Evolutionary conservation across 2,113 vertebrate genomes (phyloP).

Genomic region (Ciconia maguari): DNA sequence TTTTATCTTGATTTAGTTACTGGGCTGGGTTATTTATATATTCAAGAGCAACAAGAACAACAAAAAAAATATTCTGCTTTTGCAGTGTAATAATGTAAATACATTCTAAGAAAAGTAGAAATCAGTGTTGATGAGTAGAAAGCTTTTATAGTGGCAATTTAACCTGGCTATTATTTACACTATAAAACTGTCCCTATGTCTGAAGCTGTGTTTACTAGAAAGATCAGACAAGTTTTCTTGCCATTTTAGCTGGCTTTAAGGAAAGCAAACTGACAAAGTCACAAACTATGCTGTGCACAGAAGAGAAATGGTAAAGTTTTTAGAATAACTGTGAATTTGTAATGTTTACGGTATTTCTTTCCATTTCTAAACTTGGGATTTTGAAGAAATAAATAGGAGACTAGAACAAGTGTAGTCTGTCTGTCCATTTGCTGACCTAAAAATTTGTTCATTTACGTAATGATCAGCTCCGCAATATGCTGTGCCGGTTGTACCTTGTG

Average conservation of each 20-base stretch:
- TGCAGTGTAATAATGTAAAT: background rate
- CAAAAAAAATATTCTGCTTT: background rate
- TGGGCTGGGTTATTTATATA: background rate
- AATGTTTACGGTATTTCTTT: background rate
- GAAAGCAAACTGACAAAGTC: conserved; percentile 26
- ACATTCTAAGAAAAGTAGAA: conserved; percentile 22
- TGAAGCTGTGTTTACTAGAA: conserved; percentile 1
- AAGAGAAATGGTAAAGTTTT: background rate
- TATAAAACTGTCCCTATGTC: conserved; percentile 11
- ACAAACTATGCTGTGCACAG: background rate
- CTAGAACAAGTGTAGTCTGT: background rate
- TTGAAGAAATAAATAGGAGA: background rate
- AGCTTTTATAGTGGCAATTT: conserved; percentile 44
- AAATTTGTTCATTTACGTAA: background rate
- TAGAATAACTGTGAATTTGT: background rate
- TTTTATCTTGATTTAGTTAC: conserved; percentile 64
- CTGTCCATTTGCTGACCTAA: background rate
- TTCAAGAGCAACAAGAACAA: background rate
- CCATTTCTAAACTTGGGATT: background rate
- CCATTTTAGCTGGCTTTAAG: background rate
- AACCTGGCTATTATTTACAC: conserved; percentile 32
- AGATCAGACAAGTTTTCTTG: background rate
- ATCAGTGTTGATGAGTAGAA: background rate
- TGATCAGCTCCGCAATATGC: background rate
- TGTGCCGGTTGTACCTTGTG: background rate